Conservation (phyloP, 2,888 invertebrate species). For the Oconnorella tubifera region DNA sequence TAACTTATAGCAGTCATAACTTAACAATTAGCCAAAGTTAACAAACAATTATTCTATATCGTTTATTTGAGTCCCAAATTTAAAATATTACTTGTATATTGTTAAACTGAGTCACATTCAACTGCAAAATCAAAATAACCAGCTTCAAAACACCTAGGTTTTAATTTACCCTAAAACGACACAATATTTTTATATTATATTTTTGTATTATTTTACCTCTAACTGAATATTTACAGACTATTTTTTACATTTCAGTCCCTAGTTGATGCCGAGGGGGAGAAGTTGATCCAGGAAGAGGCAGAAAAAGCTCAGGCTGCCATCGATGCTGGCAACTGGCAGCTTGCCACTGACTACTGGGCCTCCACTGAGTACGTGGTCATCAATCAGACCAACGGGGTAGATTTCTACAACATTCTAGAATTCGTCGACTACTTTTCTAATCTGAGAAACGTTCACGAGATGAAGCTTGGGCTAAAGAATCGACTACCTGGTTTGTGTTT, state of each 20-base stretch:
- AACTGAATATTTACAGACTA: no score
- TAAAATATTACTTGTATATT: no score
- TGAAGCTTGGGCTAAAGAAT: constrained; percentile 7
- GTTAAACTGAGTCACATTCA: no score
- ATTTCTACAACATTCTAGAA: constrained; percentile 39
- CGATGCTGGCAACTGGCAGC: constrained; percentile 17
- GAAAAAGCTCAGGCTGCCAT: constrained; percentile 12
- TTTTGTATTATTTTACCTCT: no score
- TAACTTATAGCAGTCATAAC: no score
- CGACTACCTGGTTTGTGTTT: not conserved
- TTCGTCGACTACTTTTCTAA: constrained; percentile 17
- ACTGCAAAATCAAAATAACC: no score
- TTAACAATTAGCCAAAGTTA: no score
- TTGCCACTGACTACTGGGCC: constrained; percentile 25
- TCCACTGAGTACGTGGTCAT: constrained; percentile 26
- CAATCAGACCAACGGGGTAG: constrained; percentile 31
- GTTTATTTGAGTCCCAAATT: no score
- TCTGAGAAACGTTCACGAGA: not conserved
- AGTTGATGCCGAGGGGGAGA: constrained; percentile 27
- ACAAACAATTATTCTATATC: no score
- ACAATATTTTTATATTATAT: no score
- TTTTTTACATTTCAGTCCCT: constrained; percentile 21
- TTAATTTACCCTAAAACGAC: no score
- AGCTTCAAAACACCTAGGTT: no score
- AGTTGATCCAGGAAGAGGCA: constrained; percentile 24